Evolutionary conservation across 2,797 vertebrate genomes (phyloP).

Genomic region (Sebastes goodei): DNA sequence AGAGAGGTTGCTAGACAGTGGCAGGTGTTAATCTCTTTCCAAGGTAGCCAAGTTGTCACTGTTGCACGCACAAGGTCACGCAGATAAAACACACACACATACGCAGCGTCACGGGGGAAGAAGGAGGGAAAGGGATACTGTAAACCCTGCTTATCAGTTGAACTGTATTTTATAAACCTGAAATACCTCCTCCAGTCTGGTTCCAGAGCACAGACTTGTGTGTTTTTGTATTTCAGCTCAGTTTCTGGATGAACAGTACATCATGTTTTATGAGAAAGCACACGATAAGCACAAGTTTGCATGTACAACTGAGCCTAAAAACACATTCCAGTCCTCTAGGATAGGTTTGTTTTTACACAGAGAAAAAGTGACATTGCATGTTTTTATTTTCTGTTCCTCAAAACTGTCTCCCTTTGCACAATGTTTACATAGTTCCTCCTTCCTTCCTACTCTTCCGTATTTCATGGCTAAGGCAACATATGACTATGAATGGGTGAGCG

Average conservation of each 20-base stretch:
- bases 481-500: conserved; percentile 11
- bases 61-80: conserved; percentile 38
- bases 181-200: not conserved
- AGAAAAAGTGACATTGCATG: conserved; percentile 11
- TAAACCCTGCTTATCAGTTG: conserved; percentile 45
- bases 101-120: not conserved
- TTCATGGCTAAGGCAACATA: conserved; percentile 19
- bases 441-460: conserved; percentile 11
- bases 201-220: not conserved
- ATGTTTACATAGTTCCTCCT: conserved; percentile 30
- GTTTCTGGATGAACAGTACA: not conserved
- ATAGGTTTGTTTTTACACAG: not conserved
- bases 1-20: conserved; percentile 16
- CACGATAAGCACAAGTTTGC: not conserved
- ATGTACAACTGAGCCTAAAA: not conserved
- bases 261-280: not conserved
- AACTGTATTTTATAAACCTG: conserved; percentile 28
- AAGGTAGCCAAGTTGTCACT: not conserved
- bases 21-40: conserved; percentile 58
- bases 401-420: conserved; percentile 52
- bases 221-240: not conserved
- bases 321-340: not conserved
- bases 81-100: conserved; percentile 9
- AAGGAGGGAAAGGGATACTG: not conserved
- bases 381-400: conserved; percentile 49